Evolutionary conservation across 2,888 invertebrate genomes (phyloP).

Genomic region (Diabrotica balteata): DNA sequence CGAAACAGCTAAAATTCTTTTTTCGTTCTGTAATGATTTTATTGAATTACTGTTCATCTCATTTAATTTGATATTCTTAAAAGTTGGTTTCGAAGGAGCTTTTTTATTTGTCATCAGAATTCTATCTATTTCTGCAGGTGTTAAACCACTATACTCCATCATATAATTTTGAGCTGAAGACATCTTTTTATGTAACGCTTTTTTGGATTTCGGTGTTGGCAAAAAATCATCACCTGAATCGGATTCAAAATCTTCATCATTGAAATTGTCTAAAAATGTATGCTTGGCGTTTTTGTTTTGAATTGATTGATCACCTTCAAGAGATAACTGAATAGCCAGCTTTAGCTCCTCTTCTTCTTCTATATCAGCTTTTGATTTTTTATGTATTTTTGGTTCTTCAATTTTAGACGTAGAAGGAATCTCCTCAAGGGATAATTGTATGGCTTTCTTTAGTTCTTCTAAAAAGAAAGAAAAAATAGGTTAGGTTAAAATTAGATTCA

Average conservation of each 20-base stretch:
- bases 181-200: constrained; percentile 45
- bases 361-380: constrained; percentile 46
- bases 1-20: too few relatives aligned
- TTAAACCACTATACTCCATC: constrained; percentile 78
- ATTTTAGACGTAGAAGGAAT: constrained; percentile 6
- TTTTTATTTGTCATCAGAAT: constrained; percentile 57
- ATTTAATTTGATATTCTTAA: constrained; percentile 6
- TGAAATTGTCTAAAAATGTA: constrained; percentile 52
- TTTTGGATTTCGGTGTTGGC: constrained; percentile 46
- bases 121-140: constrained; percentile 71
- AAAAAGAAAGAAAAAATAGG: constrained; percentile 1
- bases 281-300: constrained; percentile 22
- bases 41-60: not conserved
- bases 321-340: constrained; percentile 68
- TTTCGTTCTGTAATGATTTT: not conserved
- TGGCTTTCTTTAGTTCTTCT: constrained; percentile 14
- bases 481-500: too few relatives aligned
- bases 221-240: constrained; percentile 51
- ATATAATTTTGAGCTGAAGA: constrained; percentile 75
- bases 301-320: constrained; percentile 61
- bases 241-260: constrained; percentile 47
- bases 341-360: constrained; percentile 63
- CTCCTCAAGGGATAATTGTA: constrained; percentile 10
- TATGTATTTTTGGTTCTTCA: constrained; percentile 5
- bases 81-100: constrained; percentile 13